A percentile compares a stretch with the other conserved stretches of the same genome.
These are phyloP conservation scores for Hydroisotoma schaefferi DNA, from an alignment of 2,888 invertebrate genomes.

Conservation along the genomic window DNA sequence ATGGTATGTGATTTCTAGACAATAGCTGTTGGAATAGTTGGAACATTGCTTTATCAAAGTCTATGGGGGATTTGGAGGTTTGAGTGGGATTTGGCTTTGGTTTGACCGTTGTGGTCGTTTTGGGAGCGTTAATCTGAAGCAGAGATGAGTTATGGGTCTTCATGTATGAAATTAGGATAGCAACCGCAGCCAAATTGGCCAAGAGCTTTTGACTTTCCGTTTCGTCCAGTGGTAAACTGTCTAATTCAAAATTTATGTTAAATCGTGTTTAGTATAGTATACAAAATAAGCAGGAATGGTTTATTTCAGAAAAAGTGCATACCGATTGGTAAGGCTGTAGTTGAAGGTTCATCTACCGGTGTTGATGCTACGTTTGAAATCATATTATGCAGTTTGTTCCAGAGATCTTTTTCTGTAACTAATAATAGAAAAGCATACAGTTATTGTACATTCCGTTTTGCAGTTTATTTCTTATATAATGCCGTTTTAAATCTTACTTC, in stretches of 20 bases:
- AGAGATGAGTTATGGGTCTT: constrained; percentile 14
- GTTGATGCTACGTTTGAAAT: too few relatives aligned
- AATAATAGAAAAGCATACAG: too few relatives aligned
- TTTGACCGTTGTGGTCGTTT: constrained; percentile 20
- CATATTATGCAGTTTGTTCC: neutral
- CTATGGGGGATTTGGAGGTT: constrained; percentile 4
- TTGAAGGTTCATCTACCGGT: too few relatives aligned
- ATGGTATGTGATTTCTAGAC: neutral
- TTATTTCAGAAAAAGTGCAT: too few relatives aligned
- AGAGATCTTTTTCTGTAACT: too few relatives aligned
- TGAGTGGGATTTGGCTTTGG: neutral
- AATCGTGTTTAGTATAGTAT: too few relatives aligned
- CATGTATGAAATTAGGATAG: constrained; percentile 36
- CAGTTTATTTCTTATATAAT: too few relatives aligned
- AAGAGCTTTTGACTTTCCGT: constrained; percentile 26
- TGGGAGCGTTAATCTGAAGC: too few relatives aligned
- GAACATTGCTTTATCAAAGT: constrained; percentile 5
- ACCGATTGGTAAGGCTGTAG: too few relatives aligned
- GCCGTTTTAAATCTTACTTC: too few relatives aligned
- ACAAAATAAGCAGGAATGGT: too few relatives aligned
- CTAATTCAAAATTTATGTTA: constrained; percentile 39
- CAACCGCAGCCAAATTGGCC: constrained; percentile 37
- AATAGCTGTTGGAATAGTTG: constrained; percentile 4
- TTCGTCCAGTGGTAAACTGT: constrained; percentile 25
- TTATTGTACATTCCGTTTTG: too few relatives aligned